These are phyloP conservation scores for Phymastichus coffea DNA, from an alignment of 1,140 invertebrate species.

Conservation along the genomic window DNA sequence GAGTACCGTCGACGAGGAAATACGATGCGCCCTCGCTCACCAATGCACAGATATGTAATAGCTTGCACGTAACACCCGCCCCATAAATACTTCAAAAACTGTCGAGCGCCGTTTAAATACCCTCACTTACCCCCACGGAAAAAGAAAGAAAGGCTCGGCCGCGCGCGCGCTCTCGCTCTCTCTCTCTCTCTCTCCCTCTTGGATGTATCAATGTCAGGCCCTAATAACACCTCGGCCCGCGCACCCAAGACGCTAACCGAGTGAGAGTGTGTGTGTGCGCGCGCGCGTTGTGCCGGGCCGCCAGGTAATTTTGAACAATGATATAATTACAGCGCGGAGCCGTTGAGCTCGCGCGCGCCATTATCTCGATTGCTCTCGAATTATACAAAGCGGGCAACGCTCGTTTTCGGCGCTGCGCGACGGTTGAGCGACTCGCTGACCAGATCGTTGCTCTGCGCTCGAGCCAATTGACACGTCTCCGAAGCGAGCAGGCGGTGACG, in stretches of 20 bases:
- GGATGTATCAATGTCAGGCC: constrained; percentile 48
- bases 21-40: too few relatives aligned
- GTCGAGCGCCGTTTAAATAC: background rate
- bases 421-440: too few relatives aligned
- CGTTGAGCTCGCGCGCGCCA: constrained; percentile 38
- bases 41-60: too few relatives aligned
- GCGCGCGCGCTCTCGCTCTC: too few relatives aligned
- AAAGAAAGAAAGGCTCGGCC: background rate
- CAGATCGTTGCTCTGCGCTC: too few relatives aligned
- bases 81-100: constrained; percentile 9
- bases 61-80: background rate
- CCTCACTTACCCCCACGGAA: constrained; percentile 1
- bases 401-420: too few relatives aligned
- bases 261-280: background rate
- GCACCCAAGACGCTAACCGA: too few relatives aligned
- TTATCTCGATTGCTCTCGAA: constrained; percentile 50
- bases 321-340: constrained; percentile 57
- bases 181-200: too few relatives aligned
- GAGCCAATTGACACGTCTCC: too few relatives aligned
- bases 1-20: too few relatives aligned
- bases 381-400: constrained; percentile 36
- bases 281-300: constrained; percentile 24
- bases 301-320: constrained; percentile 51
- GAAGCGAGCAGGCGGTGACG: too few relatives aligned
- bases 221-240: constrained; percentile 49